phyloP scores from a whole-genome alignment of 2,113 vertebrate species.

The Larimichthys polyactis region DNA sequence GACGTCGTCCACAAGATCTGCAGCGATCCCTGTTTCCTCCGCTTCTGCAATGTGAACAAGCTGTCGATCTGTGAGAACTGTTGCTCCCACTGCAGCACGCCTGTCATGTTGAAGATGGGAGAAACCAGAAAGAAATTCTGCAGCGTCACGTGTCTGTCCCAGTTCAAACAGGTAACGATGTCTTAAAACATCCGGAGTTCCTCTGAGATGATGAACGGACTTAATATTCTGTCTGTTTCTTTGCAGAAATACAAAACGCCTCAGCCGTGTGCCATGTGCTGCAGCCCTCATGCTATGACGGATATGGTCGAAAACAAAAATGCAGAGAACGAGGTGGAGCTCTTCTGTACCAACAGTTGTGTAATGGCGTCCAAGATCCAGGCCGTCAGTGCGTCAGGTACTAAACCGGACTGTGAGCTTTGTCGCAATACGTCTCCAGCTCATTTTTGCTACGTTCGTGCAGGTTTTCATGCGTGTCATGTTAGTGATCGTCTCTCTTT shows the following conservation, averaged over 20 bases:
- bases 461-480: not conserved
- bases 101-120: constrained; percentile 86
- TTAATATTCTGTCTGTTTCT: not conserved
- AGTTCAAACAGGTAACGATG: constrained; percentile 88
- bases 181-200: not conserved
- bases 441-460: too few species aligned
- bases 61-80: constrained; percentile 91
- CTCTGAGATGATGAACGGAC: not conserved
- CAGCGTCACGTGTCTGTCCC: constrained; percentile 84
- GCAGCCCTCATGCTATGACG: constrained; percentile 79
- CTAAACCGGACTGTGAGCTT: not conserved
- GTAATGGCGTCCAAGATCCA: constrained; percentile 92
- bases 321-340: constrained; percentile 85
- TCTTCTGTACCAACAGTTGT: constrained; percentile 92
- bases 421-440: too few species aligned
- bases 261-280: constrained; percentile 90
- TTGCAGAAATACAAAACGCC: constrained; percentile 88
- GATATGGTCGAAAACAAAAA: constrained; percentile 90
- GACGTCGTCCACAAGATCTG: constrained; percentile 91
- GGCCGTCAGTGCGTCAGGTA: constrained; percentile 91
- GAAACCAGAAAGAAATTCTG: constrained; percentile 88
- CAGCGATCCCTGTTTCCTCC: constrained; percentile 90
- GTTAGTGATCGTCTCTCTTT: not conserved
- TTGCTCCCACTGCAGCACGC: constrained; percentile 82
- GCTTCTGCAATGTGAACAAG: constrained; percentile 90